phyloP scores from a whole-genome alignment of 2,797 vertebrate genomes.

The Falco concolor region DNA sequence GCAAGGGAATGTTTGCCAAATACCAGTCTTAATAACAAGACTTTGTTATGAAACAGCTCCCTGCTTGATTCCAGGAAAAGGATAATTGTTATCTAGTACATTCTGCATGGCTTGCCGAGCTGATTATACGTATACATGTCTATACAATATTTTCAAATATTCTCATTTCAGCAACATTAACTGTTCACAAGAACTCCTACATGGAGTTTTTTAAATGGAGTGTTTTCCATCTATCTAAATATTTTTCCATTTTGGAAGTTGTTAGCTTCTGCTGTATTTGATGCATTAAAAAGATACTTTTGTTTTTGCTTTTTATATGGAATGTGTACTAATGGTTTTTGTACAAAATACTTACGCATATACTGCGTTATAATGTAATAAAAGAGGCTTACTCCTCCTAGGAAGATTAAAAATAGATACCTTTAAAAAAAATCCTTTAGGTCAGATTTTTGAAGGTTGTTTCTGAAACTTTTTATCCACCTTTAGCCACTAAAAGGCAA shows the following conservation, averaged over 20 bases:
- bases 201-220: background rate
- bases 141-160: background rate
- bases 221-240: background rate
- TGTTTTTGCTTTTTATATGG: background rate
- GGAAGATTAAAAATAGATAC: background rate
- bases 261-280: background rate
- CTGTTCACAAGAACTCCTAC: background rate
- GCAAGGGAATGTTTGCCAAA: slow-evolving; percentile 30
- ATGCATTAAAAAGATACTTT: background rate
- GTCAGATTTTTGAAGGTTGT: background rate
- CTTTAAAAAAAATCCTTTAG: background rate
- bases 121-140: background rate
- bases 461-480: background rate
- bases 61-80: slow-evolving; percentile 35
- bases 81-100: slow-evolving; percentile 27
- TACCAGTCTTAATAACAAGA: slow-evolving; percentile 24
- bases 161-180: background rate
- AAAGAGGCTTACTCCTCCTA: background rate
- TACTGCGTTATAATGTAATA: background rate
- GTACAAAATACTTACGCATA: background rate
- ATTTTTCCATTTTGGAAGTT: background rate
- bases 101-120: background rate
- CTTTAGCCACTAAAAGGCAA: background rate
- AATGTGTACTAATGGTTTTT: background rate
- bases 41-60: slow-evolving; percentile 30